Evolutionary conservation across 2,888 invertebrate genomes (phyloP).

Genomic region (Drosophila anomelani): DNA sequence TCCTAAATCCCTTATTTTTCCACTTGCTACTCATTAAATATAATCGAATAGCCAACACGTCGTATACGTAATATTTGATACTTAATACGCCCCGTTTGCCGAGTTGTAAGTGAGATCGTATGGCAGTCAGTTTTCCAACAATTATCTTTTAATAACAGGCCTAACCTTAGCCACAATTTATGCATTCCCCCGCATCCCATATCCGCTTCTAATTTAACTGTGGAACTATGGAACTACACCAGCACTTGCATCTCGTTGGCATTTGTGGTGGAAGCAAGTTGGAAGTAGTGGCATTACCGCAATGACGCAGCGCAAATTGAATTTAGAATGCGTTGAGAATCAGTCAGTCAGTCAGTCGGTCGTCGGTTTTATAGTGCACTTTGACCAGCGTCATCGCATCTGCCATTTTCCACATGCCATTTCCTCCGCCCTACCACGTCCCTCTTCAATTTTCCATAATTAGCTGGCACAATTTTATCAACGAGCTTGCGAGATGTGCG

Average conservation of each 20-base stretch:
- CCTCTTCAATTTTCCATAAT: conserved; percentile 49
- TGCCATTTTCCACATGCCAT: conserved; percentile 8
- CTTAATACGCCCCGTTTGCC: conserved; percentile 32
- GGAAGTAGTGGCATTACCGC: conserved; percentile 52
- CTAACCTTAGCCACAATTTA: conserved; percentile 43
- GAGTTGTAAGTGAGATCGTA: conserved; percentile 14
- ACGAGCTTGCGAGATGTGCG: conserved; percentile 19
- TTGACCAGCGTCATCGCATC: conserved; percentile 27
- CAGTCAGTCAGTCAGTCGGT: conserved; percentile 19
- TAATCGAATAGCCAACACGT: background rate
- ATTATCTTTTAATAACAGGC: conserved; percentile 41
- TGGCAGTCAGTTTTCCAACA: conserved; percentile 20
- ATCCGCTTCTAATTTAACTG: conserved; percentile 15
- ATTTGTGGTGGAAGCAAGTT: conserved; percentile 19
- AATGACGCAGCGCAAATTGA: conserved; percentile 71
- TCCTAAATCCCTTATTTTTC: background rate
- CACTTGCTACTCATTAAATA: background rate
- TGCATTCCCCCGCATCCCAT: conserved; percentile 12
- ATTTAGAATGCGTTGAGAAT: conserved; percentile 35
- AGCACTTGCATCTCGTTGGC: conserved; percentile 5
- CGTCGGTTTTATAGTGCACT: conserved; percentile 27
- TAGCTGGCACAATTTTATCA: conserved; percentile 57
- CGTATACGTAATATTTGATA: conserved; percentile 30
- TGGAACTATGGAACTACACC: conserved; percentile 24
- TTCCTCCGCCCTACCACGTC: background rate